Percentiles rank a stretch among this genome's conserved stretches.
These are phyloP conservation scores for Paramormyrops kingsleyae DNA, from an alignment of 2,113 vertebrate genomes.

Conservation along the genomic window DNA sequence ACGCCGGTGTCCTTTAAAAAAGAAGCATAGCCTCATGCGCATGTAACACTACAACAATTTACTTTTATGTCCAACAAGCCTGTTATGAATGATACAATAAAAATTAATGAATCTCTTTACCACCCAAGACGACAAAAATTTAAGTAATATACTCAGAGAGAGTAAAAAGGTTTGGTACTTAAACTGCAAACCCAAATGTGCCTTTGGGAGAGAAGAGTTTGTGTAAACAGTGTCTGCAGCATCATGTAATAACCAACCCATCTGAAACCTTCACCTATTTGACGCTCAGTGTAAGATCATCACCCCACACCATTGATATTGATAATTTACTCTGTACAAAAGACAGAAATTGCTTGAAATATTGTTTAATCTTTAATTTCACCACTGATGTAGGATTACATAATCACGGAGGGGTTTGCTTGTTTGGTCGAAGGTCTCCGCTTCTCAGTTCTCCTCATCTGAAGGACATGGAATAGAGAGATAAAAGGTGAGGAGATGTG, in stretches of 20 bases:
- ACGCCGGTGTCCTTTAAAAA: background rate
- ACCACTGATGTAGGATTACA: background rate
- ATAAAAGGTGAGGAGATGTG: background rate
- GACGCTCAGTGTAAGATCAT: background rate
- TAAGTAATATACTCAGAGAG: background rate
- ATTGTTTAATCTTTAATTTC: constrained; percentile 27
- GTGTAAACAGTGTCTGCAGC: background rate
- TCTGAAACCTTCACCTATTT: background rate
- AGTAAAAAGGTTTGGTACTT: background rate
- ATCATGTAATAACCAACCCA: background rate
- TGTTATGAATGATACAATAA: background rate
- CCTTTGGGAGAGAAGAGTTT: background rate
- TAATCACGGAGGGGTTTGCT: background rate
- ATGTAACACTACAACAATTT: background rate
- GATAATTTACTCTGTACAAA: background rate
- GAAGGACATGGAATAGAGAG: background rate
- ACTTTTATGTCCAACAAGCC: background rate
- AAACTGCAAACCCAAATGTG: background rate
- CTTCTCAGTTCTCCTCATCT: constrained; percentile 34
- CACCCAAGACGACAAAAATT: background rate
- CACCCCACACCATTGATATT: background rate
- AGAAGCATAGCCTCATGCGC: background rate
- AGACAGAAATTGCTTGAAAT: constrained; percentile 1
- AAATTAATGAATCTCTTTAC: background rate
- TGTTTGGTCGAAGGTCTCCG: constrained; percentile 11